Conservation (phyloP, 2,888 invertebrate genomes). For the Seladonia tumulorum region DNA sequence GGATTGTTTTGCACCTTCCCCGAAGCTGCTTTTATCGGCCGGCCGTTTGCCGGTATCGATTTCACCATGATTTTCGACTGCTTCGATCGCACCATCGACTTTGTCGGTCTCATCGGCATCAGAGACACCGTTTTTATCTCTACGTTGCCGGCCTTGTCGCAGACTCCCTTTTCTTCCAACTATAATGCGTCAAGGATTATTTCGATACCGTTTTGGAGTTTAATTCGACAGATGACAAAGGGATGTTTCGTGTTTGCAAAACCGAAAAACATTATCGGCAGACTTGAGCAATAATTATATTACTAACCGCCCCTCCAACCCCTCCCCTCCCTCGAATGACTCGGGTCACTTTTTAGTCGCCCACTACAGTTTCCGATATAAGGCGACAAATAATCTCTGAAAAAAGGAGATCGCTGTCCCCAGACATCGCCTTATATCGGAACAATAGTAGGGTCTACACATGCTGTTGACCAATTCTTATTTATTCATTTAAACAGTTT, state of each 20-base stretch:
- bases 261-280: not conserved
- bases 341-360: too few species aligned
- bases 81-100: not conserved
- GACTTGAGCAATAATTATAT: too few species aligned
- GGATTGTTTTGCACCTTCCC: not conserved
- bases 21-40: not conserved
- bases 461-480: too few species aligned
- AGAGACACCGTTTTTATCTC: slow-evolving; percentile 50
- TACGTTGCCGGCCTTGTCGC: slow-evolving; percentile 62
- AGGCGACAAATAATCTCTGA: too few species aligned
- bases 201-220: not conserved
- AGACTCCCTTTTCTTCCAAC: slow-evolving; percentile 57
- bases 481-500: too few species aligned
- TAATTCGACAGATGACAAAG: not conserved
- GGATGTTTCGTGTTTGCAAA: slow-evolving; percentile 26
- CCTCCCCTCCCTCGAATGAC: too few species aligned
- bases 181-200: slow-evolving; percentile 5
- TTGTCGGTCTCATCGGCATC: not conserved
- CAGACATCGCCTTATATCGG: too few species aligned
- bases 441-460: too few species aligned
- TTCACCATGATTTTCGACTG: not conserved
- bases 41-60: not conserved
- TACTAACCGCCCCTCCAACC: too few species aligned
- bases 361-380: too few species aligned
- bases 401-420: too few species aligned